Percentiles rank a stretch among this genome's conserved stretches.
Conservation (phyloP, 2,113 vertebrate species). For the Phrynosoma platyrhinos region DNA sequence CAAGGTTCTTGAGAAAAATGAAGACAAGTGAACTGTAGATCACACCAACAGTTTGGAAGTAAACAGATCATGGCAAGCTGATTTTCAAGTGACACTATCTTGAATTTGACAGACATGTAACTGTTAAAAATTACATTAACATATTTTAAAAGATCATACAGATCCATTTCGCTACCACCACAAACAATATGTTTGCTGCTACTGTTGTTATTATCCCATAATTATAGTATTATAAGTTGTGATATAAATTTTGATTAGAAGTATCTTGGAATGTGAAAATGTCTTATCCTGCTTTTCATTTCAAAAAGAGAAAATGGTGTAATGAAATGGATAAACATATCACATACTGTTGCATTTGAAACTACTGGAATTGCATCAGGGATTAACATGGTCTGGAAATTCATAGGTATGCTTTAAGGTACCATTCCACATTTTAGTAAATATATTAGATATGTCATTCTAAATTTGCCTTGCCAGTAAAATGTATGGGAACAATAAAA, state of each 20-base stretch:
- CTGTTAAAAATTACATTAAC: not conserved
- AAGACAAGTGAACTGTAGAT: not conserved
- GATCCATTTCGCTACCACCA: not conserved
- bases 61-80: not conserved
- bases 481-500: slow-evolving; percentile 32
- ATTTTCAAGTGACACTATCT: not conserved
- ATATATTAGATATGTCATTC: slow-evolving; percentile 28
- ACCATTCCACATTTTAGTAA: not conserved
- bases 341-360: slow-evolving; percentile 9
- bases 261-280: not conserved
- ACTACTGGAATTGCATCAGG: slow-evolving; percentile 1
- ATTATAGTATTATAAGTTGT: not conserved
- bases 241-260: not conserved
- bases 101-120: not conserved
- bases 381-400: slow-evolving; percentile 12
- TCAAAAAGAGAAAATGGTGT: not conserved
- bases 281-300: not conserved
- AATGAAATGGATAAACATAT: not conserved
- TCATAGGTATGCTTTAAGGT: not conserved
- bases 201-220: not conserved
- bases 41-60: not conserved
- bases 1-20: not conserved
- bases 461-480: slow-evolving; percentile 32
- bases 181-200: not conserved
- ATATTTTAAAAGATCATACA: not conserved